Evolutionary conservation across 2,888 invertebrate species (phyloP).

Genomic region (Parapristionchus giblindavisi): DNA sequence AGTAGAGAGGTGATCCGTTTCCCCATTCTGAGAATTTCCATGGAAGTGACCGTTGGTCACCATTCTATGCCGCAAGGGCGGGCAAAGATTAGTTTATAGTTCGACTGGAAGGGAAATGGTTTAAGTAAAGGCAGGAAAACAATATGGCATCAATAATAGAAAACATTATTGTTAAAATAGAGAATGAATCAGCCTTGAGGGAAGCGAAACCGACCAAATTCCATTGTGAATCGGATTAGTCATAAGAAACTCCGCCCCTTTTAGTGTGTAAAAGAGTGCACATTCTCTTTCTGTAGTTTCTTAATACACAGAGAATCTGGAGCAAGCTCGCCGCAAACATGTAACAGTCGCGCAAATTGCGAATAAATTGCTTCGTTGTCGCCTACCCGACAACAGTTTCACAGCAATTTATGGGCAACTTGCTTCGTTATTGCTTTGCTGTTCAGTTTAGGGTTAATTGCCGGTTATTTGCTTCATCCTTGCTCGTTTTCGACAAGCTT

Average conservation of each 20-base stretch:
- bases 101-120: background rate
- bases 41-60: slow-evolving; percentile 7
- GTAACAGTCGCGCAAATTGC: no score
- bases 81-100: background rate
- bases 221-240: slow-evolving; percentile 9
- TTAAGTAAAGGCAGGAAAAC: background rate
- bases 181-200: slow-evolving; percentile 2
- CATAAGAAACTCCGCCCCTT: slow-evolving; percentile 14
- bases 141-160: background rate
- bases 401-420: no score
- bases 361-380: no score
- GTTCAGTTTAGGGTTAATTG: no score
- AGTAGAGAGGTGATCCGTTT: background rate
- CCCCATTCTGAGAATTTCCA: background rate
- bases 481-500: no score
- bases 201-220: slow-evolving; percentile 16
- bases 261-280: no score
- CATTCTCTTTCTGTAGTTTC: no score
- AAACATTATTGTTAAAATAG: background rate
- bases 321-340: no score
- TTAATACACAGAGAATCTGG: no score
- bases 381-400: no score
- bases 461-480: no score
- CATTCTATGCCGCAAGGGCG: background rate
- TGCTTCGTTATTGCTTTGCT: no score